These are phyloP conservation scores for Idaea biselata DNA, from an alignment of 2,888 invertebrate species.

Conservation along the genomic window DNA sequence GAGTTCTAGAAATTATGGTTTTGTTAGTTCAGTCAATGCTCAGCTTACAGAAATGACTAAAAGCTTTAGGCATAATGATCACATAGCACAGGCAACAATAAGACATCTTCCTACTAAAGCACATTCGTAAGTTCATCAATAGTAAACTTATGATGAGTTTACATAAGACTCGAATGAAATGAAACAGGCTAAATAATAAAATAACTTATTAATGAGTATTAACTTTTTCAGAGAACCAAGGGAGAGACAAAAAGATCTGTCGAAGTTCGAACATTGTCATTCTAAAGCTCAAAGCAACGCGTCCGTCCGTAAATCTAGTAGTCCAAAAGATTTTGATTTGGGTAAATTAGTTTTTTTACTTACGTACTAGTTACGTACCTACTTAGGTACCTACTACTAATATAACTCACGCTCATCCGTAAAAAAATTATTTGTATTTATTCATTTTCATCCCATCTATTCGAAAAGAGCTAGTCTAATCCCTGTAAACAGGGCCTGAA, in stretches of 20 bases:
- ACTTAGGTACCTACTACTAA: not conserved
- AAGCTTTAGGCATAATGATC: slow-evolving; percentile 27
- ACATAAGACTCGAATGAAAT: not conserved
- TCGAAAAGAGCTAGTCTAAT: too few relatives aligned
- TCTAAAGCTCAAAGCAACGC: slow-evolving; percentile 53
- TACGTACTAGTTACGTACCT: not conserved
- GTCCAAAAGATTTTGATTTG: slow-evolving; percentile 59
- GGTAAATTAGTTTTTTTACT: slow-evolving; percentile 51
- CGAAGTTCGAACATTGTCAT: slow-evolving; percentile 40
- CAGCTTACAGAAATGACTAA: slow-evolving; percentile 31
- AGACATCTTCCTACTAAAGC: slow-evolving; percentile 34
- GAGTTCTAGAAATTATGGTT: slow-evolving; percentile 35
- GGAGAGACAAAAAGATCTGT: slow-evolving; percentile 46
- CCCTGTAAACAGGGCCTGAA: too few relatives aligned
- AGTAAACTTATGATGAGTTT: slow-evolving; percentile 42
- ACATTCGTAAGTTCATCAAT: slow-evolving; percentile 40
- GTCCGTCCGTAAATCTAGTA: slow-evolving; percentile 68
- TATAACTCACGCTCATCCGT: not conserved
- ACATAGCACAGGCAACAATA: slow-evolving; percentile 19
- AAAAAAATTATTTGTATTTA: not conserved
- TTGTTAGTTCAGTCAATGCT: slow-evolving; percentile 26
- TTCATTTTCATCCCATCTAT: too few relatives aligned
- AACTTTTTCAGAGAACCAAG: slow-evolving; percentile 49
- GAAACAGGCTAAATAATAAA: not conserved
- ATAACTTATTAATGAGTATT: not conserved